A percentile compares a stretch with the other conserved stretches of the same genome.
phyloP scores from a whole-genome alignment of 2,888 invertebrate species.

The Temnothorax unifasciatus region DNA sequence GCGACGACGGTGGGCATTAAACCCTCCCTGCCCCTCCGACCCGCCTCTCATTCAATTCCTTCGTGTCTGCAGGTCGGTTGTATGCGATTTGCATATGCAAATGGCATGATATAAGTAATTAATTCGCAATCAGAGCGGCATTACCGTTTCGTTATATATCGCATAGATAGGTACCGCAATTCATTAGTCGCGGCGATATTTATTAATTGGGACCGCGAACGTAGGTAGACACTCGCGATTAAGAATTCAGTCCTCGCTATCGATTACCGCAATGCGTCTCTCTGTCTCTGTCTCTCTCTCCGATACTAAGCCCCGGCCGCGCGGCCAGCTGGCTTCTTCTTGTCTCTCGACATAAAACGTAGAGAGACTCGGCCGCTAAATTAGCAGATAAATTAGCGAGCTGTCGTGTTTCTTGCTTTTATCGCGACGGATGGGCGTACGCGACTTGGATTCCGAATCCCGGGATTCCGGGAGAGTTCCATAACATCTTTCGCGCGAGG shows the following conservation, averaged over 20 bases:
- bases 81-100: constrained; percentile 84
- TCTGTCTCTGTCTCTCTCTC: constrained; percentile 1
- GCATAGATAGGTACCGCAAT: constrained; percentile 81
- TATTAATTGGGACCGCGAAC: constrained; percentile 77
- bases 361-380: not conserved
- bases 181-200: constrained; percentile 82
- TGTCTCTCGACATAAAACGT: constrained; percentile 24
- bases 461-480: not conserved
- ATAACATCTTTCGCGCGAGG: not conserved
- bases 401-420: constrained; percentile 24
- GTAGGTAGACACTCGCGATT: constrained; percentile 63
- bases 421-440: not conserved
- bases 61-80: constrained; percentile 67
- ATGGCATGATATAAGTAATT: constrained; percentile 85
- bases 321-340: not conserved
- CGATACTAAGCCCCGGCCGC: not conserved
- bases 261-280: constrained; percentile 57
- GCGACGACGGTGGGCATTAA: constrained; percentile 63
- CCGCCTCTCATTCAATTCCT: constrained; percentile 58
- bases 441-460: constrained; percentile 11
- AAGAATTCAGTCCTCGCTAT: constrained; percentile 63
- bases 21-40: constrained; percentile 62
- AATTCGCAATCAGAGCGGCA: constrained; percentile 84
- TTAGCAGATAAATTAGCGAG: constrained; percentile 39
- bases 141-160: constrained; percentile 78